Evolutionary conservation across 2,888 invertebrate species (phyloP).

Genomic region (Microctonus hyperodae): DNA sequence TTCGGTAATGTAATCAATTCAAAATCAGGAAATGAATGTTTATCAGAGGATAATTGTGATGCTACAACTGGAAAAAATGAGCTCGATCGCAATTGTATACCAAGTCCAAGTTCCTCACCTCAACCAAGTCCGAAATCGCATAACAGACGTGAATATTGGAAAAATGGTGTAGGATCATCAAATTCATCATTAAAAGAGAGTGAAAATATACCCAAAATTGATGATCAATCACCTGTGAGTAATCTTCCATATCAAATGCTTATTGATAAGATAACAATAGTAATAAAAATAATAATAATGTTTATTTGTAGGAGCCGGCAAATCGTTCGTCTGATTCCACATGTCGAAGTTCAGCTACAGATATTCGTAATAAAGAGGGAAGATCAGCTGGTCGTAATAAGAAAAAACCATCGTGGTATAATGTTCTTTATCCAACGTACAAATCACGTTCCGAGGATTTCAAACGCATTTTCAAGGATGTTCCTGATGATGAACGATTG

Average conservation of each 20-base stretch:
- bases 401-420: slow-evolving; percentile 85
- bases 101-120: slow-evolving; percentile 67
- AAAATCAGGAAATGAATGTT: slow-evolving; percentile 63
- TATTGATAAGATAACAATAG: not conserved
- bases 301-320: slow-evolving; percentile 49
- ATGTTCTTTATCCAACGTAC: slow-evolving; percentile 88
- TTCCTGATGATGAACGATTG: slow-evolving; percentile 89
- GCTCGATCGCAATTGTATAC: slow-evolving; percentile 57
- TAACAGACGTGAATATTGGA: slow-evolving; percentile 47
- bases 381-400: slow-evolving; percentile 70
- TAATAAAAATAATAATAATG: not conserved
- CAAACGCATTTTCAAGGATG: slow-evolving; percentile 88
- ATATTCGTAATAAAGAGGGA: slow-evolving; percentile 59
- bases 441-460: slow-evolving; percentile 94
- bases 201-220: slow-evolving; percentile 43
- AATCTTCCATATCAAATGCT: not conserved
- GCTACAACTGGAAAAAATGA: slow-evolving; percentile 39
- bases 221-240: slow-evolving; percentile 49
- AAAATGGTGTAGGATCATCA: slow-evolving; percentile 42
- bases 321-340: slow-evolving; percentile 60
- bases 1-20: slow-evolving; percentile 64
- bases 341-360: slow-evolving; percentile 48
- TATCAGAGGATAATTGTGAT: slow-evolving; percentile 62
- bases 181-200: slow-evolving; percentile 44
- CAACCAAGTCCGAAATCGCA: slow-evolving; percentile 62